A percentile compares a stretch with the other conserved stretches of the same genome.
phyloP scores from a whole-genome alignment of 2,797 vertebrate genomes.

The Falco peregrinus region DNA sequence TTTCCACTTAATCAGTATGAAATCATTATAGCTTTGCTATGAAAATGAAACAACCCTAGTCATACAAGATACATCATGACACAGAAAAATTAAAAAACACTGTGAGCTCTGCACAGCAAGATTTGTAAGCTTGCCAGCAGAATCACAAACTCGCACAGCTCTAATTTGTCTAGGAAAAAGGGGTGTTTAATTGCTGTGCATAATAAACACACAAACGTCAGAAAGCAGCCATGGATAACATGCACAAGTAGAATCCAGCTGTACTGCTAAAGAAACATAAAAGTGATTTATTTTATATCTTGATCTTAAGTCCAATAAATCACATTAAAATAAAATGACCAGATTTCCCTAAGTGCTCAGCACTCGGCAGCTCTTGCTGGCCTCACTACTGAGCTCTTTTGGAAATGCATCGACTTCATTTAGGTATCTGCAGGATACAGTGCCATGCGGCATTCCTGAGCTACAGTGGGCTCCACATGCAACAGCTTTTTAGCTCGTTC shows the following conservation, averaged over 20 bases:
- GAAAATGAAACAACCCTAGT: slow-evolving; percentile 71
- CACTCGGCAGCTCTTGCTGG: background rate
- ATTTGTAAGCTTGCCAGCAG: slow-evolving; percentile 63
- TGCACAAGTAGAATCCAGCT: background rate
- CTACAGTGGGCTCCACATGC: background rate
- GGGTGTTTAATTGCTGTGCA: slow-evolving; percentile 53
- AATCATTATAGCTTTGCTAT: slow-evolving; percentile 53
- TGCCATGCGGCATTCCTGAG: background rate
- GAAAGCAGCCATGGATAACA: background rate
- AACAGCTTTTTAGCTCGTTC: background rate
- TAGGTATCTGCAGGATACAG: background rate
- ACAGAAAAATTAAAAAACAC: slow-evolving; percentile 68
- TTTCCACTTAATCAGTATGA: slow-evolving; percentile 63
- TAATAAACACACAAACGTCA: slow-evolving; percentile 29
- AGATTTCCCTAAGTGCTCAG: slow-evolving; percentile 36
- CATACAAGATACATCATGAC: slow-evolving; percentile 64
- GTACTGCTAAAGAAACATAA: background rate
- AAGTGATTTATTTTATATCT: slow-evolving; percentile 39
- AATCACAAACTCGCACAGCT: slow-evolving; percentile 37
- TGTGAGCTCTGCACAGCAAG: slow-evolving; percentile 5
- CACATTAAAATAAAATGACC: slow-evolving; percentile 35
- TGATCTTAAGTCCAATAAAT: slow-evolving; percentile 37
- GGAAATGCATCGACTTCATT: background rate
- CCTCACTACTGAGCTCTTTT: background rate
- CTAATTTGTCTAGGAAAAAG: slow-evolving; percentile 59